phyloP scores from a whole-genome alignment of 2,113 vertebrate species.

The Chitala chitala region DNA sequence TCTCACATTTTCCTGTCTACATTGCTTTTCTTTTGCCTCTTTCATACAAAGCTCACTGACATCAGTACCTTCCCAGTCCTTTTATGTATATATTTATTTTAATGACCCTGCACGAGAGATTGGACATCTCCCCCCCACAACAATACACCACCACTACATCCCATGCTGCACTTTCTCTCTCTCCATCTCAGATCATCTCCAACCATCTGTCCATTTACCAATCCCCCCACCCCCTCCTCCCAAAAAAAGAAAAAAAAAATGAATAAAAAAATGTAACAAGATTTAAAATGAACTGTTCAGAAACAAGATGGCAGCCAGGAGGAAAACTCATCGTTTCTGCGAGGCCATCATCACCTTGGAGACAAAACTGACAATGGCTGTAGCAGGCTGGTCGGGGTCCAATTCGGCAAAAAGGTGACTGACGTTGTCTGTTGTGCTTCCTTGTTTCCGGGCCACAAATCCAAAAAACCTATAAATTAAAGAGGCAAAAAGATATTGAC shows the following conservation, averaged over 20 bases:
- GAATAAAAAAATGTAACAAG: constrained; percentile 32
- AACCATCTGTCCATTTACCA: too few species aligned
- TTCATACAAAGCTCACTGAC: constrained; percentile 32
- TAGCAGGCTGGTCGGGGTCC: constrained; percentile 83
- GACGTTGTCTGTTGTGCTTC: constrained; percentile 94
- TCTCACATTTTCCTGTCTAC: constrained; percentile 23
- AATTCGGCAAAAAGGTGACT: constrained; percentile 95
- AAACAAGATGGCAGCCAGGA: constrained; percentile 32
- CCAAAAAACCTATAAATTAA: constrained; percentile 77
- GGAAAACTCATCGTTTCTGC: constrained; percentile 77
- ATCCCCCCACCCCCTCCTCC: constrained; percentile 53
- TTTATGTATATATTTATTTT: constrained; percentile 27
- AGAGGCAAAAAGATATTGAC: neutral
- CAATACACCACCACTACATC: constrained; percentile 62
- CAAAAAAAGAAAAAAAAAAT: constrained; percentile 50
- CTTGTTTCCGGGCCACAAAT: constrained; percentile 94
- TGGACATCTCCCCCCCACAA: constrained; percentile 31
- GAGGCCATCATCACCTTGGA: constrained; percentile 81
- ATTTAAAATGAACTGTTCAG: constrained; percentile 31
- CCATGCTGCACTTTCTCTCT: constrained; percentile 67
- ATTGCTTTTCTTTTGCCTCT: constrained; percentile 44
- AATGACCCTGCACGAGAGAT: constrained; percentile 35
- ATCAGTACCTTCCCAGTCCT: constrained; percentile 35
- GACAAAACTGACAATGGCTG: constrained; percentile 88
- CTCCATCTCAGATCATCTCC: constrained; percentile 64